These are phyloP conservation scores for Zosterops hypoxanthus DNA, from an alignment of 2,113 vertebrate species.

Conservation along the genomic window DNA sequence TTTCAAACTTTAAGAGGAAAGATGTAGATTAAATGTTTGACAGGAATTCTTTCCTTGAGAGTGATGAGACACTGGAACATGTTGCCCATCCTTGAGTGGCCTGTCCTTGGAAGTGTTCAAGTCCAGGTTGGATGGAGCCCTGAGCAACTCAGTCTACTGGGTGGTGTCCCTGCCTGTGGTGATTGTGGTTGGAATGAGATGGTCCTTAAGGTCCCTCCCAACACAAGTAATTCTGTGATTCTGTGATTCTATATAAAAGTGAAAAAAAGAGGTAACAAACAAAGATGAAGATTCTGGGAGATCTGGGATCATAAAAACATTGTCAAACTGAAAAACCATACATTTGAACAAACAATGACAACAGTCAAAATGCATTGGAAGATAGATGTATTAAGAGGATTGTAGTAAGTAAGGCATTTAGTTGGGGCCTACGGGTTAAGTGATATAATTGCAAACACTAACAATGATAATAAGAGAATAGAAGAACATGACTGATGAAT, in stretches of 20 bases:
- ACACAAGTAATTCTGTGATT: not conserved
- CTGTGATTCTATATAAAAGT: not conserved
- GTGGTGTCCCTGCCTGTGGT: not conserved
- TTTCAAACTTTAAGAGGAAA: not conserved
- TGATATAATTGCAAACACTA: not conserved
- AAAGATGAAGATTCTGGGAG: not conserved
- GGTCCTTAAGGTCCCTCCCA: not conserved
- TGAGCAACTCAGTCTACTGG: accelerated
- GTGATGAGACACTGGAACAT: not conserved
- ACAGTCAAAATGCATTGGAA: not conserved
- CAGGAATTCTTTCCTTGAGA: not conserved
- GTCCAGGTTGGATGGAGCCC: not conserved
- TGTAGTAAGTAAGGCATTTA: not conserved
- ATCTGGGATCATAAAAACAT: not conserved
- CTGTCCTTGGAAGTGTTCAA: not conserved
- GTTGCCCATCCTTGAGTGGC: not conserved
- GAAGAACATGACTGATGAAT: not conserved
- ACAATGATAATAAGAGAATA: not conserved
- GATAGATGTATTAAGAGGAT: not conserved
- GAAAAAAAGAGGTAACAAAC: not conserved
- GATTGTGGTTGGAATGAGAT: not conserved
- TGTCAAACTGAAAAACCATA: not conserved
- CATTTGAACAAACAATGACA: not conserved
- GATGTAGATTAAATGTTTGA: not conserved
- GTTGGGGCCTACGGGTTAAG: not conserved